Evolutionary conservation across 2,888 invertebrate species (phyloP), one percentile per base, ranked within the genome.

Genomic region (Drosophila kambysellisi): DNA sequence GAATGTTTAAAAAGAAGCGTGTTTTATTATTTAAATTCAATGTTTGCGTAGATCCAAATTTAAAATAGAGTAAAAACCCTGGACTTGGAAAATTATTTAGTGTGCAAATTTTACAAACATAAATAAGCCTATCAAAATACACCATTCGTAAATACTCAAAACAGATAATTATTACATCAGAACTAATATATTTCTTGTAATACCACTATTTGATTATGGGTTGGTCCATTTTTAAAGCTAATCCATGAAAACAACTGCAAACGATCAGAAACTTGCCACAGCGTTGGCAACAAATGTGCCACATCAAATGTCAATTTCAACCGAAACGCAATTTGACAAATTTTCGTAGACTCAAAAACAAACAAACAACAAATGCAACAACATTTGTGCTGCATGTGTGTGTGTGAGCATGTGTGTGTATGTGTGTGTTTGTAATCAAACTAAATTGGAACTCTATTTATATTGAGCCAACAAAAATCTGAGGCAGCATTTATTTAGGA

Each of bases 301-400:
- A 61, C 65, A 88, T 88, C 77, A 88, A 82, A 74, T 84, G 88
- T 33, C 71, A 83, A 86, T 41, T 81, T 83, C 54, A 29, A 59
- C n/a, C 39, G 43, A 63, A 81, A 73, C 56, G 53, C 67, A 59
- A 81, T 70, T 79, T 79, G 72, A 64, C 73, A 79, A 82, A 74
- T 78, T 64, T 51, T 57, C 39, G 12, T 46, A 35, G 67, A 66
- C 50, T 6, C 4, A 54, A 66, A 65, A 53, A 65, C 48, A 61
- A 66, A 48, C 60, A 50, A 66, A 48, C 60, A 50, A 61, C 15
- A 35, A 25, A 53, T 33, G 8, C 30, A 52, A n/a, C n/a, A 32
- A 52, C 20, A 35, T 3, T 35, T 35, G 25, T 25, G 25, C 25
- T 3, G 43, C 20, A 20, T 43, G 60, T 5, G 0, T 35, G 58